Evolutionary conservation across 1,140 invertebrate species (phyloP).

Genomic region (Microplitis demolitor): DNA sequence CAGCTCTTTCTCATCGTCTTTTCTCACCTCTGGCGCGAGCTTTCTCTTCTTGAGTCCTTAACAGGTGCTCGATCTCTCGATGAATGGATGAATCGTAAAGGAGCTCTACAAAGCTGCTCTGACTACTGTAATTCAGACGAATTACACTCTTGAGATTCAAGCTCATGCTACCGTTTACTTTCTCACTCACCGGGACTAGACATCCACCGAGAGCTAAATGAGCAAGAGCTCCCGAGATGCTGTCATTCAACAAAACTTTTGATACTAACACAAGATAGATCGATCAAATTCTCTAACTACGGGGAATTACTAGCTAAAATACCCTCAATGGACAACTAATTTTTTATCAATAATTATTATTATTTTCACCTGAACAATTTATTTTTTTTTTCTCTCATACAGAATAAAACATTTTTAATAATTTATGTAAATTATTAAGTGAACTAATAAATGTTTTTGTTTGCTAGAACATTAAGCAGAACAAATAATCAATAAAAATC

Average conservation of each 20-base stretch:
- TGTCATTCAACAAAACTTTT: slow-evolving; percentile 34
- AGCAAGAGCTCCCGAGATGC: slow-evolving; percentile 34
- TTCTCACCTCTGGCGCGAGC: no score
- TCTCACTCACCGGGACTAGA: slow-evolving; percentile 9
- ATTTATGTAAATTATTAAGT: not conserved
- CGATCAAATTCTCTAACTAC: not conserved
- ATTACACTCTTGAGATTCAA: slow-evolving; percentile 45
- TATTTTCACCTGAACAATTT: no score
- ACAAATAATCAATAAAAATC: slow-evolving; percentile 47
- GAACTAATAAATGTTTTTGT: not conserved
- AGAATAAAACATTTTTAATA: not conserved
- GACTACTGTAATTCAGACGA: slow-evolving; percentile 53
- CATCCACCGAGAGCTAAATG: slow-evolving; percentile 37
- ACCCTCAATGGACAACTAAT: no score
- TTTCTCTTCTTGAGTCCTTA: slow-evolving; percentile 20
- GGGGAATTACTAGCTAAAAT: not conserved
- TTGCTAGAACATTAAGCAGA: not conserved
- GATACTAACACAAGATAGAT: slow-evolving; percentile 18
- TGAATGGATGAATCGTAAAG: slow-evolving; percentile 36
- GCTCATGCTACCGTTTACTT: not conserved
- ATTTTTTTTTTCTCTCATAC: no score
- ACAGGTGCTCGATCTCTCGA: slow-evolving; percentile 47
- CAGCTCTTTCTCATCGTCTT: no score
- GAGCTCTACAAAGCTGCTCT: slow-evolving; percentile 26
- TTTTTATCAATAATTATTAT: no score